Base-by-base conservation (phyloP, 2,797 vertebrate genomes). In the Eleutherodactylus coqui region DNA sequence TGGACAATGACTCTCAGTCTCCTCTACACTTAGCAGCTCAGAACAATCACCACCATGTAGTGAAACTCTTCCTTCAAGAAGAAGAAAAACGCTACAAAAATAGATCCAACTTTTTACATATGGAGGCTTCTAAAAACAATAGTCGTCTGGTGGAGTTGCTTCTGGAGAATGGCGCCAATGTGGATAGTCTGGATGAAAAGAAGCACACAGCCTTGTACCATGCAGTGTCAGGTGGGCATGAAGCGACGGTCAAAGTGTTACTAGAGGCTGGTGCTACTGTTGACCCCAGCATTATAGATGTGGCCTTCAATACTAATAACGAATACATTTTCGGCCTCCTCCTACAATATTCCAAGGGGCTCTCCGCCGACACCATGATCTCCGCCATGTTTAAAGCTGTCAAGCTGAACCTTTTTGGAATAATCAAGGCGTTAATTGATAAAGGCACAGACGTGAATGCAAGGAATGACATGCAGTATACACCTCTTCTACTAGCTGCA, bases 381-480 rank as follows among this genome's bases (percentile, higher is more conserved):
- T 89, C 90, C 10, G 91, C 92, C 85, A 92, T 97, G 87, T 94
- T 96, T 79, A 94, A 93, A 92, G 95, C 95, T 16, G 93, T 96
- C 24, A 87, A 92, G 89, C 90, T 92, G 86, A 95, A 96, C 78
- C 88, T 93, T 47, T 91, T 88, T 0, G 79, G 60, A 4, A 84
- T 89, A 5, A 88, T 95, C n/a, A 90, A 89, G 2, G 89, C 91
- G 85, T 90, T 96, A 83, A 88, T 92, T 64, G 93, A 96, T 49
- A 92, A 86, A 27, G 95, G 95, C 7, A 89, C 89, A 5, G 90
- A 95, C 21, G 85, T 93, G 41, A 94, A 96, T 0, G 69, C 88
- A 27, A 87, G 19, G 49, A 93, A 95, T 19, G 80, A 91, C 78
- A 91, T 88, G 45, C 90, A 92, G 19, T 94, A 95, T 89, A 95